These are phyloP conservation scores for Turnix velox DNA, from an alignment of 2,113 vertebrate genomes.

Conservation along the genomic window DNA sequence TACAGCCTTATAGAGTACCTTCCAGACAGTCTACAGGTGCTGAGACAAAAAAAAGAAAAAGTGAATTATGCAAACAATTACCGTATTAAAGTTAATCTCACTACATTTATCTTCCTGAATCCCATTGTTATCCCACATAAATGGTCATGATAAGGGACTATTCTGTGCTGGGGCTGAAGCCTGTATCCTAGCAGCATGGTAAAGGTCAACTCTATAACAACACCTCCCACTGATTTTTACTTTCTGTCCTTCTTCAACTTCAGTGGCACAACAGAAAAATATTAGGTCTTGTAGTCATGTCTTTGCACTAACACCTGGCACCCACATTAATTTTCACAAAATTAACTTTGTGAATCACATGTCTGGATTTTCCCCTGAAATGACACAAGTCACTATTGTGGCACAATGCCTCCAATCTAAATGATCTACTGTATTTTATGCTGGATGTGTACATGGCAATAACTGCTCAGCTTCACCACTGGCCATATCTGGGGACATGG, in stretches of 20 bases:
- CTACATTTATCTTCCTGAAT: neutral
- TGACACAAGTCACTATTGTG: neutral
- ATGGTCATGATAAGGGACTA: neutral
- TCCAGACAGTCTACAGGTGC: neutral
- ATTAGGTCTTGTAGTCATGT: neutral
- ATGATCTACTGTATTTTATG: neutral
- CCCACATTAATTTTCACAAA: neutral
- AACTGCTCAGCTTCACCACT: neutral
- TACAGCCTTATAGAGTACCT: neutral
- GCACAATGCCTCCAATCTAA: neutral
- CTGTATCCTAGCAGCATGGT: neutral
- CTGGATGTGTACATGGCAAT: accelerated
- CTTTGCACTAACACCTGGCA: accelerated
- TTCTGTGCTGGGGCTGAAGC: neutral
- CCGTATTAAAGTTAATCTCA: neutral
- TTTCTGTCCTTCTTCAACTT: neutral
- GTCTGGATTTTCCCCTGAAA: neutral
- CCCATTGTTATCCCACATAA: neutral
- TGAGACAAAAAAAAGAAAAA: neutral
- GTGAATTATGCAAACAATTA: neutral
- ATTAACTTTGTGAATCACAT: neutral
- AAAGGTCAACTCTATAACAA: neutral
- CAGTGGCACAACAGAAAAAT: neutral
- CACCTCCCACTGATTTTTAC: neutral
- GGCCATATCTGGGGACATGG: accelerated